Percentiles rank a stretch among this genome's conserved stretches.
Conservation (phyloP, 2,113 vertebrate genomes). For the Syrmaticus mikado region DNA sequence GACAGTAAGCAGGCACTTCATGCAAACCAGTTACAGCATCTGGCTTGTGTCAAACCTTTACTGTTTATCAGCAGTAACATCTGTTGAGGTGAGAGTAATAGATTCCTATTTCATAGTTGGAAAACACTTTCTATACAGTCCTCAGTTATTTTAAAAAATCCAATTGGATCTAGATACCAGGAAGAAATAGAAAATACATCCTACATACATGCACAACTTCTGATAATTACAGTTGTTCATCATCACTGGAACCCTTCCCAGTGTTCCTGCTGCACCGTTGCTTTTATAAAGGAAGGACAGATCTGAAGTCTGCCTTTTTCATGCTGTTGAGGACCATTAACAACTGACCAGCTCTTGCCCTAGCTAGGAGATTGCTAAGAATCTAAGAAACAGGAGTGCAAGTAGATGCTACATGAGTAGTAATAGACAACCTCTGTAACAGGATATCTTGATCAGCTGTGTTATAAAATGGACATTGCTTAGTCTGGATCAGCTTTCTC, state of each 20-base stretch:
- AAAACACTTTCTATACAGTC: background rate
- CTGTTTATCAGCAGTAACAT: background rate
- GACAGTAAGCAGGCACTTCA: slow-evolving; percentile 6
- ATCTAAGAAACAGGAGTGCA: background rate
- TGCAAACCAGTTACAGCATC: background rate
- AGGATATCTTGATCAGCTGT: background rate
- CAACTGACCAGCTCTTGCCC: background rate
- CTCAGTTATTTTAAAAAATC: background rate
- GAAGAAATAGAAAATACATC: background rate
- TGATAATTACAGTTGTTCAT: background rate
- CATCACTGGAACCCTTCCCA: background rate
- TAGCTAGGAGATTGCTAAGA: background rate
- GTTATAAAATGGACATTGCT: background rate
- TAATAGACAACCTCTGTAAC: background rate
- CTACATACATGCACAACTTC: background rate
- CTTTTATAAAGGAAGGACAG: background rate
- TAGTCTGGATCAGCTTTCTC: background rate
- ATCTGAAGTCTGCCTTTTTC: background rate
- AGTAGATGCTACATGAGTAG: background rate
- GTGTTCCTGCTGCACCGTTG: background rate
- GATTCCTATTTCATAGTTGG: background rate
- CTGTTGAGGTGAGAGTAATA: background rate
- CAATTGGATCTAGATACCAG: background rate
- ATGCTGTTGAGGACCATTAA: background rate
- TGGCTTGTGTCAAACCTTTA: slow-evolving; percentile 9